phyloP scores from a whole-genome alignment of 1,140 invertebrate genomes.

The Lucilia sericata region DNA sequence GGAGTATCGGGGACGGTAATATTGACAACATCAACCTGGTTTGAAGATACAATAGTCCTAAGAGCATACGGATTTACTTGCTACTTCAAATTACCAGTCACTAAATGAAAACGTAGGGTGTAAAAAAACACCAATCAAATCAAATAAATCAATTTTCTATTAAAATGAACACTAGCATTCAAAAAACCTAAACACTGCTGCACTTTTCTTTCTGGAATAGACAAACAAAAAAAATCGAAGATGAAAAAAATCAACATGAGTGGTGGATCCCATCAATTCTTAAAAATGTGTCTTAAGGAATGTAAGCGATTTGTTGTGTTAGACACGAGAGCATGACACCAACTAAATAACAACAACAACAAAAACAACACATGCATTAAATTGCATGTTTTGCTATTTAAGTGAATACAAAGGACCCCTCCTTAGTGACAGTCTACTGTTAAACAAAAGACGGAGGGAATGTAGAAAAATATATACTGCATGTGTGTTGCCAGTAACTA shows the following conservation, averaged over 20 bases:
- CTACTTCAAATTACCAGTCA: too few relatives aligned
- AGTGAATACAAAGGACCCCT: conserved; percentile 45
- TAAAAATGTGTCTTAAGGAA: conserved; percentile 61
- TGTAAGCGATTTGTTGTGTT: conserved; percentile 64
- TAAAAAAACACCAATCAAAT: conserved; percentile 49
- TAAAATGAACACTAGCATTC: conserved; percentile 60
- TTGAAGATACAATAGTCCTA: too few relatives aligned
- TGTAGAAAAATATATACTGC: not conserved
- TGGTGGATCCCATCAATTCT: conserved; percentile 57
- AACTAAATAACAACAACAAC: not conserved
- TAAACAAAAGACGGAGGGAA: not conserved
- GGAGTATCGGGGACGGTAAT: too few relatives aligned
- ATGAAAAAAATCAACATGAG: not conserved
- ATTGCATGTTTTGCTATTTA: conserved; percentile 41
- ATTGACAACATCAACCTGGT: too few relatives aligned
- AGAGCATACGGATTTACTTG: too few relatives aligned
- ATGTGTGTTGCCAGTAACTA: not conserved
- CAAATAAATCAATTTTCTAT: conserved; percentile 67
- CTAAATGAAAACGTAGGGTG: not conserved
- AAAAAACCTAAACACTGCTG: not conserved
- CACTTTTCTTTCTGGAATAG: not conserved
- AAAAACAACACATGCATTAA: conserved; percentile 46
- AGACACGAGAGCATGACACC: conserved; percentile 48
- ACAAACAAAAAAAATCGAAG: too few relatives aligned
- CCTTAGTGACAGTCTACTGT: conserved; percentile 45